Conservation (phyloP, 2,113 vertebrate species). For the Microcebus murinus region DNA sequence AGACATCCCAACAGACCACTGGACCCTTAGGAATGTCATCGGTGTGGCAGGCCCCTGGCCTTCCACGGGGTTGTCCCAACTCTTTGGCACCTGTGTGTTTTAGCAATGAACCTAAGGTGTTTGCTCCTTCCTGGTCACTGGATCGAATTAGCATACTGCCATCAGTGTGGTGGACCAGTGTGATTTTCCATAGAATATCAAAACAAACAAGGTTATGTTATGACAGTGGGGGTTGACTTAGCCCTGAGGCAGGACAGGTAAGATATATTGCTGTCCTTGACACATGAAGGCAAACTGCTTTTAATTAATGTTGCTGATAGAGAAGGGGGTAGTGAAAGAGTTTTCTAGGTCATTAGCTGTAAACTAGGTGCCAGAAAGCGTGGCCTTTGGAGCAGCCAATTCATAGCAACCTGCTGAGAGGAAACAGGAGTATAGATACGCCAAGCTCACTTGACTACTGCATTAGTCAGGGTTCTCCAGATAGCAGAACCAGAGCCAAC, state of each 20-base stretch:
- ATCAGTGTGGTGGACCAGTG: background rate
- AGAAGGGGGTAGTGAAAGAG: background rate
- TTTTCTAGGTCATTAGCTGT: slow-evolving; percentile 45
- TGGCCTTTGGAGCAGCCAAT: background rate
- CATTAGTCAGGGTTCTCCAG: background rate
- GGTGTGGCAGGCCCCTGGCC: background rate
- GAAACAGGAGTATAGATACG: background rate
- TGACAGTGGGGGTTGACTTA: background rate
- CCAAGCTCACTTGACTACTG: background rate
- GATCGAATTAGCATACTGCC: background rate
- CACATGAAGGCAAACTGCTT: background rate
- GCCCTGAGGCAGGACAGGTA: background rate
- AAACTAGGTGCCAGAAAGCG: background rate
- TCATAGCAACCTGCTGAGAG: background rate
- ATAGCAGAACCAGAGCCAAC: background rate
- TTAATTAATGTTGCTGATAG: slow-evolving; percentile 11
- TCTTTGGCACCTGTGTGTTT: background rate
- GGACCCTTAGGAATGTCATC: background rate
- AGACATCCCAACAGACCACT: background rate
- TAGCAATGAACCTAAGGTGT: background rate
- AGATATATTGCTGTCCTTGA: background rate
- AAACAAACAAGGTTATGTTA: background rate
- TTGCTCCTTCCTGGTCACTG: background rate
- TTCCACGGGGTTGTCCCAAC: background rate
- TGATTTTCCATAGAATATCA: background rate